Evolutionary conservation across 2,888 invertebrate genomes (phyloP).

Genomic region (Aethes cnicana): DNA sequence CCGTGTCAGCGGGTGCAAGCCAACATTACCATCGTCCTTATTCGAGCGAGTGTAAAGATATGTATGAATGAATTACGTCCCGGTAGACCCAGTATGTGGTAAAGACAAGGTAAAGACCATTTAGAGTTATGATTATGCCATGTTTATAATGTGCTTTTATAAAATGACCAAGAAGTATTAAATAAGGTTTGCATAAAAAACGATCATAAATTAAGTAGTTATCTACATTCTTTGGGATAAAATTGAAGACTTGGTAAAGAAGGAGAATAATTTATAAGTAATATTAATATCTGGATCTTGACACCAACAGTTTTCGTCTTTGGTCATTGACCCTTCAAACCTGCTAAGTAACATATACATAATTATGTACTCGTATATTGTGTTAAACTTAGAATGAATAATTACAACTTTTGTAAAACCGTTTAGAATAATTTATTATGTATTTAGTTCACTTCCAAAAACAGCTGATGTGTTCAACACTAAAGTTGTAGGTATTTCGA

Average conservation of each 20-base stretch:
- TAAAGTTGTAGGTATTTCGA: background rate
- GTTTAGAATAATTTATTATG: conserved; percentile 13
- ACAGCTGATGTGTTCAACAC: conserved; percentile 1
- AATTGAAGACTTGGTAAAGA: too few relatives aligned
- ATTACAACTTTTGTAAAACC: conserved; percentile 1
- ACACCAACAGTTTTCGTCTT: too few relatives aligned
- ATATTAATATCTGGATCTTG: too few relatives aligned
- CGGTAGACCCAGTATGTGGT: background rate
- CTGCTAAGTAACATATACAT: too few relatives aligned
- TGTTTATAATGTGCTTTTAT: background rate
- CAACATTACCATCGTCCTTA: conserved; percentile 2
- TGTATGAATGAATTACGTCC: background rate
- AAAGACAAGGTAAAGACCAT: background rate
- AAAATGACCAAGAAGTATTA: background rate
- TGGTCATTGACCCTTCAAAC: background rate
- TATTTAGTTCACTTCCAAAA: conserved; percentile 9
- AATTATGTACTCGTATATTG: background rate
- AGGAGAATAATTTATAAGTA: too few relatives aligned
- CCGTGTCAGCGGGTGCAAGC: background rate
- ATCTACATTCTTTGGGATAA: too few relatives aligned
- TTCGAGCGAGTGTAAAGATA: conserved; percentile 8
- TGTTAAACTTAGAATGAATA: background rate
- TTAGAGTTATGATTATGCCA: too few relatives aligned
- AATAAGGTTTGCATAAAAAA: too few relatives aligned
- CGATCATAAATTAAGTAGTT: too few relatives aligned